Conservation (phyloP, 1,140 invertebrate species). For the Oryzaephilus surinamensis region DNA sequence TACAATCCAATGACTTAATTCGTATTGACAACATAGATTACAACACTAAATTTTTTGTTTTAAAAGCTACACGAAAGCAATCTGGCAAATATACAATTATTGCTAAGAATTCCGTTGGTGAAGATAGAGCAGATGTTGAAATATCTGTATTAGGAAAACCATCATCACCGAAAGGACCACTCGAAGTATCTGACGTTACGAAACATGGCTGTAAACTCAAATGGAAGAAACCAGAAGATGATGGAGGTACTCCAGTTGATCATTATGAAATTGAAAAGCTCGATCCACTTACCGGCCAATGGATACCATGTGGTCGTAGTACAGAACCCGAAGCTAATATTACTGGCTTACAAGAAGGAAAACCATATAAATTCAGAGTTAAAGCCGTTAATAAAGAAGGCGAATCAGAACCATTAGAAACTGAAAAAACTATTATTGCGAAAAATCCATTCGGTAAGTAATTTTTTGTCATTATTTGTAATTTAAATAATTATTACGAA, state of each 20-base stretch:
- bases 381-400: slow-evolving; percentile 98
- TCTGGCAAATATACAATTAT: slow-evolving; percentile 87
- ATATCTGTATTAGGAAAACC: slow-evolving; percentile 80
- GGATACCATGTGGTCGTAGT: slow-evolving; percentile 79
- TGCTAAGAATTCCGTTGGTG: slow-evolving; percentile 87
- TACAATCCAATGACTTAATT: slow-evolving; percentile 55
- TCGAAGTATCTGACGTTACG: slow-evolving; percentile 81
- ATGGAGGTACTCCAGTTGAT: slow-evolving; percentile 83
- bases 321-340: slow-evolving; percentile 72
- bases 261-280: slow-evolving; percentile 97
- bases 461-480: neutral
- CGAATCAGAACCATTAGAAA: slow-evolving; percentile 89
- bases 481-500: slow-evolving; percentile 4
- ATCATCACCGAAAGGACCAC: slow-evolving; percentile 70
- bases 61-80: slow-evolving; percentile 68
- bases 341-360: slow-evolving; percentile 80
- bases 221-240: slow-evolving; percentile 89
- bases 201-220: slow-evolving; percentile 90
- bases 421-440: slow-evolving; percentile 87
- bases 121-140: slow-evolving; percentile 86
- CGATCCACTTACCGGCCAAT: slow-evolving; percentile 84
- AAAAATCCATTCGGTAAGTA: slow-evolving; percentile 93
- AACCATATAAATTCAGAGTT: slow-evolving; percentile 98
- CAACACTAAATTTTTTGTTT: slow-evolving; percentile 81
- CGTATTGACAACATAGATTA: slow-evolving; percentile 80